Conservation (phyloP, 2,113 vertebrate genomes). For the Trochalopteron elliotii region DNA sequence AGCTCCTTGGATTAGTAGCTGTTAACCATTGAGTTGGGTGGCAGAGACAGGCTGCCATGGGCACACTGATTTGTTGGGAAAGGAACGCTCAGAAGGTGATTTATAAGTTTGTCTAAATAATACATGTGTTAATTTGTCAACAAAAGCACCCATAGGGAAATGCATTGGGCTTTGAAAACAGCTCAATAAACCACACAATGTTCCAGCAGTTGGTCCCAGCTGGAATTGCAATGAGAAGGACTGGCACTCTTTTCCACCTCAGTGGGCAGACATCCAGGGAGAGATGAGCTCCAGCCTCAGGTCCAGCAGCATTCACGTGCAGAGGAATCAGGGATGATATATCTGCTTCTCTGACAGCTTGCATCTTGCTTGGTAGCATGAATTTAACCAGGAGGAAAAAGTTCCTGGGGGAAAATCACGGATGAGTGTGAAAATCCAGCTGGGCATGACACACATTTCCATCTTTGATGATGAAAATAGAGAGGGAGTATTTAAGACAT, state of each 20-base stretch:
- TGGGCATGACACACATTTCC: not conserved
- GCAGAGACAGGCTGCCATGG: not conserved
- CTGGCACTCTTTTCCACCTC: not conserved
- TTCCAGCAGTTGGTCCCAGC: not conserved
- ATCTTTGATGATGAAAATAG: not conserved
- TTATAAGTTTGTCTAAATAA: not conserved
- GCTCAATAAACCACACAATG: not conserved
- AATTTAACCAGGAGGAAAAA: not conserved
- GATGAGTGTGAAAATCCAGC: not conserved
- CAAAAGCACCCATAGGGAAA: not conserved
- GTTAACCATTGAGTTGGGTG: not conserved
- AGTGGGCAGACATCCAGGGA: fast-evolving
- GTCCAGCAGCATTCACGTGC: not conserved
- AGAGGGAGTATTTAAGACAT: not conserved
- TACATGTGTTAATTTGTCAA: not conserved
- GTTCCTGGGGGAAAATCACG: not conserved
- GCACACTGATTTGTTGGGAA: not conserved
- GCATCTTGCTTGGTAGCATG: not conserved
- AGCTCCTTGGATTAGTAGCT: not conserved
- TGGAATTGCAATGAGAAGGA: not conserved
- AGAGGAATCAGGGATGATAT: not conserved
- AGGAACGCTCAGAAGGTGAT: not conserved
- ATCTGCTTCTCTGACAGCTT: not conserved
- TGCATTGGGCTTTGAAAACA: not conserved
- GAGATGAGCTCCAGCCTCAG: not conserved